Evolutionary conservation across 2,888 invertebrate genomes (phyloP).

Genomic region (Blomia tropicalis): DNA sequence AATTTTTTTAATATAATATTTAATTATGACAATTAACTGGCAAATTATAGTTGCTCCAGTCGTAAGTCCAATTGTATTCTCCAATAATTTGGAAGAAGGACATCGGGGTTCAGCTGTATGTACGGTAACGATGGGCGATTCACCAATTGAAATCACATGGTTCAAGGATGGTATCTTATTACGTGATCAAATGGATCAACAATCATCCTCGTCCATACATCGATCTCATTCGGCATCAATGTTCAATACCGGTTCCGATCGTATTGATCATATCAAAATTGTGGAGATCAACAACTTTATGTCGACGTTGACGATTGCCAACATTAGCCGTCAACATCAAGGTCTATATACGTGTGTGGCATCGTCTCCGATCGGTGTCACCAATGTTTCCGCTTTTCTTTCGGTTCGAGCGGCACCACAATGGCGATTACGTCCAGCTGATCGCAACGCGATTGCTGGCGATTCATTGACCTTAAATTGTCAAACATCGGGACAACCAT

Average conservation of each 20-base stretch:
- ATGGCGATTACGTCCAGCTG: constrained; percentile 18
- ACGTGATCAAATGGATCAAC: constrained; percentile 27
- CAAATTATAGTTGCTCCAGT: constrained; percentile 32
- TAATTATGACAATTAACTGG: too few relatives aligned
- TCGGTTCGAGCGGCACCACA: constrained; percentile 31
- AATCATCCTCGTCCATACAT: constrained; percentile 5
- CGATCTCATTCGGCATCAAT: neutral
- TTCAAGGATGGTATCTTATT: constrained; percentile 35
- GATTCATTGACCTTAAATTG: constrained; percentile 34
- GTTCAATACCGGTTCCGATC: neutral
- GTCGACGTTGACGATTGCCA: constrained; percentile 34
- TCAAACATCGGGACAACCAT: constrained; percentile 35
- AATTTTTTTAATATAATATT: neutral
- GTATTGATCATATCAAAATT: constrained; percentile 26
- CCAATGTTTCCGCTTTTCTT: constrained; percentile 33
- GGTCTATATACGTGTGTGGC: constrained; percentile 38
- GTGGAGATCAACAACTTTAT: constrained; percentile 30
- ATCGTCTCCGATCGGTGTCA: constrained; percentile 31
- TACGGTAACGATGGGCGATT: constrained; percentile 33
- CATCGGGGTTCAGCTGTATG: constrained; percentile 31
- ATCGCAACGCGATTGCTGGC: constrained; percentile 24
- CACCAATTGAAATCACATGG: constrained; percentile 36
- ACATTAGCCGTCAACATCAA: constrained; percentile 35
- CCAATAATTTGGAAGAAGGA: constrained; percentile 30
- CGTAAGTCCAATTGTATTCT: constrained; percentile 30